Conservation (phyloP, 2,113 vertebrate genomes). For the Tachuris rubrigastra region DNA sequence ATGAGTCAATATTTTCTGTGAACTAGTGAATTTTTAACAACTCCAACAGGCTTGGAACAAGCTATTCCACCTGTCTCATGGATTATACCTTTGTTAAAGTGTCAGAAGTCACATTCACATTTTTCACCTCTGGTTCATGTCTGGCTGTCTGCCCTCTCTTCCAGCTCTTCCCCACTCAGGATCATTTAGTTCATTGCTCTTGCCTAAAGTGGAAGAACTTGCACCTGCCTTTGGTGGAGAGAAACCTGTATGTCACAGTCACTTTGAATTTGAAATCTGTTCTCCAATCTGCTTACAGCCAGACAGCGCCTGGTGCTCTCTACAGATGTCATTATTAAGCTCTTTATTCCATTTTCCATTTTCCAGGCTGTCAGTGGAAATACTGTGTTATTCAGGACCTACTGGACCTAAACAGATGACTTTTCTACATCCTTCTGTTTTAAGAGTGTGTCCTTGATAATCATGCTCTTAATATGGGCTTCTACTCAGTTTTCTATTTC, state of each 20-base stretch:
- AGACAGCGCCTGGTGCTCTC: not conserved
- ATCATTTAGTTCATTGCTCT: constrained; percentile 14
- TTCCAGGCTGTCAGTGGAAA: not conserved
- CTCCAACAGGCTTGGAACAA: not conserved
- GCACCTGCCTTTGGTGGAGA: not conserved
- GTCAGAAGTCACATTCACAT: not conserved
- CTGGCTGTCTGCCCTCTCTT: not conserved
- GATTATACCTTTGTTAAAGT: not conserved
- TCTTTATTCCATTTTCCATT: not conserved
- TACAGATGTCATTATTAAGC: not conserved
- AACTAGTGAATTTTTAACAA: not conserved
- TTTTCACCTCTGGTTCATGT: not conserved
- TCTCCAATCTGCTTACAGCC: not conserved
- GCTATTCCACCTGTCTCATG: not conserved
- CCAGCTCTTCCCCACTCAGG: not conserved
- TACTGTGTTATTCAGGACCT: not conserved
- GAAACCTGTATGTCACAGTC: not conserved
- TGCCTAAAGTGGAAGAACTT: not conserved
- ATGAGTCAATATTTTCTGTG: not conserved
- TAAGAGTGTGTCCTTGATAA: not conserved
- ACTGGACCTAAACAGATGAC: not conserved
- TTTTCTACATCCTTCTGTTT: not conserved
- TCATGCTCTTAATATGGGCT: not conserved
- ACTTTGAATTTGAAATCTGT: constrained; percentile 39
- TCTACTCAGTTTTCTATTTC: not conserved